phyloP scores from a whole-genome alignment of 2,797 vertebrate genomes.

The Xiphophorus birchmanni region DNA sequence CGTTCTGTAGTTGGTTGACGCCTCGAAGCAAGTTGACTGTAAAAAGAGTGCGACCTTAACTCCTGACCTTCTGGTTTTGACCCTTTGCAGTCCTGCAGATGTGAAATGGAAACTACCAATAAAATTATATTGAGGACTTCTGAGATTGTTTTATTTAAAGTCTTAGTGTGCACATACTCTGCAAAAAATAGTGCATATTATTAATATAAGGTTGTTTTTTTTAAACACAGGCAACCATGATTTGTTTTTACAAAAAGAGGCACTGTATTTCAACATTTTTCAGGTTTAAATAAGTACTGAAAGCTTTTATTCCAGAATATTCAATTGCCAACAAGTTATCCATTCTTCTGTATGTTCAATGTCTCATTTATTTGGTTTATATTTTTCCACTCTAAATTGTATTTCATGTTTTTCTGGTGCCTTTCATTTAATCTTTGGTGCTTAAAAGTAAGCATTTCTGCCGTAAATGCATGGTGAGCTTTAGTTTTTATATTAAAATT shows the following conservation, averaged over 20 bases:
- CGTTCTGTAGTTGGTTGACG: conserved; percentile 33
- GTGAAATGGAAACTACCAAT: conserved; percentile 70
- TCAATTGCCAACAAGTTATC: background rate
- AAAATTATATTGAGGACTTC: conserved; percentile 72
- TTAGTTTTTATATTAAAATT: background rate
- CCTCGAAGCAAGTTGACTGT: conserved; percentile 20
- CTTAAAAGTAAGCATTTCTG: background rate
- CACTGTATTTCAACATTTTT: background rate
- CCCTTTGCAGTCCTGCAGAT: conserved; percentile 63
- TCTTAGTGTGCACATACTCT: background rate
- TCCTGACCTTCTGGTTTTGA: conserved; percentile 60
- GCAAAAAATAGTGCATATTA: background rate
- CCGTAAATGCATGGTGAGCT: background rate
- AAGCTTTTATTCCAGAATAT: background rate
- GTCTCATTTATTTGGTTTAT: background rate
- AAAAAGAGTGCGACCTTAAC: conserved; percentile 50
- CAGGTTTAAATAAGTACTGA: background rate
- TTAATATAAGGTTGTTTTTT: too few species aligned
- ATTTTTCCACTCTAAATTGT: background rate
- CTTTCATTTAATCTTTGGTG: background rate
- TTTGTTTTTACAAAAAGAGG: too few species aligned
- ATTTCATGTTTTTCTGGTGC: background rate
- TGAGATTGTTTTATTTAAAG: conserved; percentile 13
- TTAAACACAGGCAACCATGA: too few species aligned
- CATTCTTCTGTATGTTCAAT: background rate